phyloP scores from a whole-genome alignment of 2,113 vertebrate species.

The Plectropomus leopardus region DNA sequence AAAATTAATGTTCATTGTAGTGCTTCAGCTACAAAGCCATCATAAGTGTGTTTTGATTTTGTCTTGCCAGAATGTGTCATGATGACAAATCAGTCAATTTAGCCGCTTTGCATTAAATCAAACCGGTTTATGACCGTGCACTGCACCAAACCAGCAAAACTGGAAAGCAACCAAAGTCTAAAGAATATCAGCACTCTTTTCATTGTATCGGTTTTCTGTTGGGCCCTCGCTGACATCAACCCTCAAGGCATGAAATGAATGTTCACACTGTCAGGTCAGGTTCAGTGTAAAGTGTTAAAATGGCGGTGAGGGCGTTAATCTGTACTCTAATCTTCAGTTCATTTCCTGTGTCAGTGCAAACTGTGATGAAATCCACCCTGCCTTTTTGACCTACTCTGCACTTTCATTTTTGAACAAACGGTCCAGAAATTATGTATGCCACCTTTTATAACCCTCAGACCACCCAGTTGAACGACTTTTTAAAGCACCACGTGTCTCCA shows the following conservation, averaged over 20 bases:
- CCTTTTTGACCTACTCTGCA: not conserved
- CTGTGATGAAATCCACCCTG: slow-evolving; percentile 5
- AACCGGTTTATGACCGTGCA: too few relatives aligned
- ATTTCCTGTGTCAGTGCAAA: slow-evolving; percentile 43
- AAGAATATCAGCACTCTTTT: not conserved
- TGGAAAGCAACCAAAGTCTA: too few relatives aligned
- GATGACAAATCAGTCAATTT: too few relatives aligned
- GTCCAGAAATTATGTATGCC: not conserved
- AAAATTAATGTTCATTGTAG: too few relatives aligned
- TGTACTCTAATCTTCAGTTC: not conserved
- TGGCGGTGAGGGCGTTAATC: slow-evolving; percentile 9
- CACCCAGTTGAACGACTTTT: not conserved
- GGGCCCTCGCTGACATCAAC: not conserved
- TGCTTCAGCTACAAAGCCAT: too few relatives aligned
- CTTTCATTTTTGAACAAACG: not conserved
- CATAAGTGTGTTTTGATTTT: too few relatives aligned
- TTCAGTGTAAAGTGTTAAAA: slow-evolving; percentile 19
- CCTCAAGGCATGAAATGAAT: slow-evolving; percentile 37
- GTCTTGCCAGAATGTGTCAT: too few relatives aligned
- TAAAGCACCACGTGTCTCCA: not conserved
- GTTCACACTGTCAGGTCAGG: slow-evolving; percentile 21
- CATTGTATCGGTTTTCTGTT: not conserved
- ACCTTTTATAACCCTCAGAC: not conserved
- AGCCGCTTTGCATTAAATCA: too few relatives aligned
- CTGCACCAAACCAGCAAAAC: too few relatives aligned